A percentile compares a stretch with the other conserved stretches of the same genome.
These are phyloP conservation scores for Capra hircus DNA, from an alignment of 2,113 vertebrate genomes.

Conservation along the genomic window DNA sequence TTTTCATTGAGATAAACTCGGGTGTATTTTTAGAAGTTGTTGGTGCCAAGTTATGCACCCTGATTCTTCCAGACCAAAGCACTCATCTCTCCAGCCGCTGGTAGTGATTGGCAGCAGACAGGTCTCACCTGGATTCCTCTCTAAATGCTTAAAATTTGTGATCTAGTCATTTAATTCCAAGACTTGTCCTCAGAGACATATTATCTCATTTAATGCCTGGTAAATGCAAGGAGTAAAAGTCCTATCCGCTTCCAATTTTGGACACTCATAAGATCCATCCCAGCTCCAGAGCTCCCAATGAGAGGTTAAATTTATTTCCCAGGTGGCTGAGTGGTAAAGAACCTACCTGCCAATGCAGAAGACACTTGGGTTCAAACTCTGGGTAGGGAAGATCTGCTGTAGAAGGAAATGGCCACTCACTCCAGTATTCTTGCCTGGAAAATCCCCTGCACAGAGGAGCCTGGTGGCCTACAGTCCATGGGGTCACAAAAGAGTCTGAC, in stretches of 20 bases:
- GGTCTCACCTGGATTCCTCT: neutral
- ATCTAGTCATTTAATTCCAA: neutral
- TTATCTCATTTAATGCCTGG: neutral
- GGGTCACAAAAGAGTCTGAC: neutral
- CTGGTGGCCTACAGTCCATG: neutral
- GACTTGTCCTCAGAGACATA: neutral
- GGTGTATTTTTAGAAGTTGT: neutral
- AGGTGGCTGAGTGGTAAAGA: neutral
- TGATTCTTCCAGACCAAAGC: neutral
- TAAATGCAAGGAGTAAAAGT: neutral
- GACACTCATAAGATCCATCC: neutral
- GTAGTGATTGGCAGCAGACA: neutral
- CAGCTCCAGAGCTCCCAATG: neutral
- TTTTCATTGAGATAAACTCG: neutral
- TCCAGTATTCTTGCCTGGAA: neutral
- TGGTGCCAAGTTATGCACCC: neutral
- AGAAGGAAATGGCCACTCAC: neutral
- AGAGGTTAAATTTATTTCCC: neutral
- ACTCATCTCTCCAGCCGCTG: neutral
- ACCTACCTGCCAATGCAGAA: neutral
- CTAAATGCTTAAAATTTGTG: neutral
- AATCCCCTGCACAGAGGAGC: neutral
- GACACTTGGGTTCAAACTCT: neutral
- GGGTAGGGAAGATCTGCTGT: neutral
- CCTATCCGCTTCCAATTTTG: neutral